Base-by-base conservation (phyloP, 2,797 vertebrate species). In the Enteromius thamalakanensis region DNA sequence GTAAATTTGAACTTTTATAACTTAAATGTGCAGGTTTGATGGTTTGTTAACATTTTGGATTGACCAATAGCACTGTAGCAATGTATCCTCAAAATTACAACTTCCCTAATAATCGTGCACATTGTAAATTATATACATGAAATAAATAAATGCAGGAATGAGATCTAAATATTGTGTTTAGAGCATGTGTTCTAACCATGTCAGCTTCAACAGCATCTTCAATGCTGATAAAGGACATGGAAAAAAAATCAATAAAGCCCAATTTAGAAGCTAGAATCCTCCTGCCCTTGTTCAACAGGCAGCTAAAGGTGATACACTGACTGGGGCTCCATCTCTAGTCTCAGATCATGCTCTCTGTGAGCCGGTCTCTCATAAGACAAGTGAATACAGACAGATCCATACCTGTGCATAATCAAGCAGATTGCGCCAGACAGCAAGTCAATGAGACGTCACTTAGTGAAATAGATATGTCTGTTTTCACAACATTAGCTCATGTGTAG, bases 401-500 rank as follows among this genome's bases (percentile, higher is more conserved):
- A 81, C 42, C 14, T 34, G 70, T 55, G 85, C 71, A 85, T 88
- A 86, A 88, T 88, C 85, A 87, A 85, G 81, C 80, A 55, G 79
- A 37, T 32, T 34, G 51, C 79, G 77, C 82, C 83, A 87, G 90
- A 90, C 87, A 83, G 85, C 68, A 70, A 53, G 86, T 87, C 86
- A 72, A 90, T 87, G 70, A 80, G 68, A 87, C 64, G 70, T 89
- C 79, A 88, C 82, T 85, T 81, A 86, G 86, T 82, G 86, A 87
- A 90, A 90, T 76, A 64, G 85, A 88, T 87, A 82, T 10, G 49
- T 62, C 82, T 84, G 83, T 86, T 87, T 88, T 84, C 71, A 83
- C 85, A 89, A 85, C 87, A 89, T 86, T 86, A 84, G 83, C 74
- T 78, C 72, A 78, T 37, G 47, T 82, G 58, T 77, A 49, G 49